phyloP scores from a whole-genome alignment of 1,140 invertebrate genomes.

The Eulimnadia texana region DNA sequence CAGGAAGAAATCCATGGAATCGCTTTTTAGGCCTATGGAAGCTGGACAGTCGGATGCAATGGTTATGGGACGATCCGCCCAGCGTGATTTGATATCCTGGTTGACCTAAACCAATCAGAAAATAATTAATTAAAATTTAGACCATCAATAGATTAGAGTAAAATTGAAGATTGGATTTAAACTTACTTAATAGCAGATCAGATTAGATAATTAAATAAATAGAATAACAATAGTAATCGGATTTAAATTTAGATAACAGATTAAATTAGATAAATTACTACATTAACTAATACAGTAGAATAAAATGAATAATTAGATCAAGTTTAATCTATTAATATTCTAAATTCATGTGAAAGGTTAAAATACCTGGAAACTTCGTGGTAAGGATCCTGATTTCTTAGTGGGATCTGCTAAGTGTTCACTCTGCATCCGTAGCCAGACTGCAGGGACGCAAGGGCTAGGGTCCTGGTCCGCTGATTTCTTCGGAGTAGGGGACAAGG shows the following conservation, averaged over 20 bases:
- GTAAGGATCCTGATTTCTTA: constrained; percentile 57
- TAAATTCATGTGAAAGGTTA: no score
- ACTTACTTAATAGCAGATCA: no score
- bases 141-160: no score
- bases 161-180: no score
- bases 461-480: constrained; percentile 25
- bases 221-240: no score
- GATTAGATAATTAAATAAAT: no score
- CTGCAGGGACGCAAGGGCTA: constrained; percentile 39
- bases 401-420: constrained; percentile 32
- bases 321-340: no score
- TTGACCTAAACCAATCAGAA: background rate
- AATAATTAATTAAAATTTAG: constrained; percentile 22
- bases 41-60: constrained; percentile 50
- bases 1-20: constrained; percentile 1
- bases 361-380: constrained; percentile 49
- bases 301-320: no score
- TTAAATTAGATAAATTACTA: no score
- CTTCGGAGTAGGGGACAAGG: constrained; percentile 19
- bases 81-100: constrained; percentile 8
- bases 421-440: constrained; percentile 43
- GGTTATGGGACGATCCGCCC: constrained; percentile 43
- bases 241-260: no score
- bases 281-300: no score
- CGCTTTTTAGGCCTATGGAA: constrained; percentile 2